A percentile compares a stretch with the other conserved stretches of the same genome.
These are phyloP conservation scores for Ichneumoninae sp. DNA, from an alignment of 2,888 invertebrate genomes.

Conservation along the genomic window DNA sequence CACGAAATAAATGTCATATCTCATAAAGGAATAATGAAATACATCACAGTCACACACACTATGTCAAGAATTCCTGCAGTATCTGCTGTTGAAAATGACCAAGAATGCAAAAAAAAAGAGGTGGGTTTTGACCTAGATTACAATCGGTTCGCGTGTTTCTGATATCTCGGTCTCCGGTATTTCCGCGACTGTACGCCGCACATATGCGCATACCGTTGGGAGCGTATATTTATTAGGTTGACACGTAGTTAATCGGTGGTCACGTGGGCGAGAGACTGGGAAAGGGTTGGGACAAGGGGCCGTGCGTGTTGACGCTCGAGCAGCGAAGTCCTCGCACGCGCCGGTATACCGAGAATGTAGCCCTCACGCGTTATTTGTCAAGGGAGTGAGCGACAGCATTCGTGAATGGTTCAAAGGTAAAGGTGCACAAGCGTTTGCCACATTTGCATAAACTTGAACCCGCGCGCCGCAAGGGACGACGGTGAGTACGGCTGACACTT, in stretches of 20 bases:
- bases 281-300: conserved; percentile 66
- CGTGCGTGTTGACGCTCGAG: conserved; percentile 54
- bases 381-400: conserved; percentile 13
- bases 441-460: conserved; percentile 41
- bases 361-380: conserved; percentile 43
- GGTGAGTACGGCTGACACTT: not conserved
- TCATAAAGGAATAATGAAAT: not conserved
- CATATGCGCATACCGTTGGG: conserved; percentile 15
- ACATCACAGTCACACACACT: not conserved
- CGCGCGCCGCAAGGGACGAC: not conserved
- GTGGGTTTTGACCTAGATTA: conserved; percentile 69
- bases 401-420: conserved; percentile 32
- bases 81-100: conserved; percentile 8
- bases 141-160: conserved; percentile 75
- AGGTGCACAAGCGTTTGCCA: conserved; percentile 59
- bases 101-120: conserved; percentile 5
- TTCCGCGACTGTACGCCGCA: conserved; percentile 68
- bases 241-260: conserved; percentile 59
- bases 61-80: conserved; percentile 9
- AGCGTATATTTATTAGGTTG: conserved; percentile 54
- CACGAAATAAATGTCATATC: too few species aligned
- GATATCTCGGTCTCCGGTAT: conserved; percentile 70
- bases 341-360: conserved; percentile 39
- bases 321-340: conserved; percentile 34
- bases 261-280: conserved; percentile 44